Evolutionary conservation across 2,888 invertebrate species (phyloP), one percentile per base, ranked within the genome.

Genomic region (Theretra japonica): DNA sequence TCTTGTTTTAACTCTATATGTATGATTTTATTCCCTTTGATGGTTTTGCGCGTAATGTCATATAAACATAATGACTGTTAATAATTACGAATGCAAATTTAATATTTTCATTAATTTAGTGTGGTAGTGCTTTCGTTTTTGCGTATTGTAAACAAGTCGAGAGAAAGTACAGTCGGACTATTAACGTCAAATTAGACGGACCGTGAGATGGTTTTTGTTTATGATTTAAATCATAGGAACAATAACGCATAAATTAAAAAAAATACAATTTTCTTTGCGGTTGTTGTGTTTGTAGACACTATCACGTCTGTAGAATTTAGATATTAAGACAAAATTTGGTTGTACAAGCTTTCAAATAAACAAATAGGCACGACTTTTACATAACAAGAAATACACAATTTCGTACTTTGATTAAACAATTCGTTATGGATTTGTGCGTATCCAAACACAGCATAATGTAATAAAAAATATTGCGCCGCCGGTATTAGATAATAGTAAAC

Each of bases 1-100:
- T 41, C 11, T 41, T 41, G 75, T 78, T 81, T 78, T 76, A 74
- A 75, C 68, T 75, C 68, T 73, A 74, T 70, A 73, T 72, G 74
- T 57, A 48, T 69, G 48, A 58, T 50, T 57, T 71, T 50, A 8
- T 69, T n/a, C 4, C 41, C 33, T 56, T 56, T 33, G 17, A 65
- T 57, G 23, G 56, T 71, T 56, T 23, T 41, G 19, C 21, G 21
- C 11, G 41, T 65, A 62, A 62, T 56, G n/a, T 11, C 21, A 4
- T 53, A 53, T 53, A 50, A 25, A 25, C 28, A 59, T 70, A 50
- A n/a, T 59, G 28, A 17, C 0, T 1, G 21, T 4, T n/a, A 2
- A 11, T 21, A 28, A 60, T 70, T 60, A 30, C 2, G 28, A 70
- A 59, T 65, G 48, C 41, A 48, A 65, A 65, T 65, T 65, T 6